Percentiles rank a stretch among this genome's conserved stretches.
These are phyloP conservation scores for Brachionichthys hirsutus DNA, from an alignment of 2,113 vertebrate genomes.

Conservation along the genomic window DNA sequence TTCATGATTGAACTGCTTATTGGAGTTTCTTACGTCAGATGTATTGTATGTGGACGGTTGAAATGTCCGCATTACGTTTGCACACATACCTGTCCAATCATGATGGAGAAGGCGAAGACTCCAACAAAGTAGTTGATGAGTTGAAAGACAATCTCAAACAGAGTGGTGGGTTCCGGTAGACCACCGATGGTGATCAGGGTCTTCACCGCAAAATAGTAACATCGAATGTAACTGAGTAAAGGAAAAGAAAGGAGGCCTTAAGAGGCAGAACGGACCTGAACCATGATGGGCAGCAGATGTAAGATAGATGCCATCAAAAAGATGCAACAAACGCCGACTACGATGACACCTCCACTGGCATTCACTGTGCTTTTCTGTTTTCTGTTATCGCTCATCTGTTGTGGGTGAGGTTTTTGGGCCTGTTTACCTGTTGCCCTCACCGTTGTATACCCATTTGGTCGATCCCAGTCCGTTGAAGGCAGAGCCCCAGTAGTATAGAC, in stretches of 20 bases:
- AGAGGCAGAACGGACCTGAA: not conserved
- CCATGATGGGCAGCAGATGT: too few relatives aligned
- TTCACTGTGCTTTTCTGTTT: too few relatives aligned
- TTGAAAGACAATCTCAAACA: constrained; percentile 94
- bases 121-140: constrained; percentile 96
- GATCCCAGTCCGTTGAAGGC: constrained; percentile 83
- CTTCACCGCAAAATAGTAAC: constrained; percentile 98
- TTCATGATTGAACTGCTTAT: too few relatives aligned
- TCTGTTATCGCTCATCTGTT: not conserved
- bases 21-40: too few relatives aligned
- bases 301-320: too few relatives aligned
- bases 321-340: too few relatives aligned
- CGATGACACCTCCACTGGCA: too few relatives aligned
- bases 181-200: constrained; percentile 96
- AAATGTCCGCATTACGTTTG: not conserved
- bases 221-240: constrained; percentile 88
- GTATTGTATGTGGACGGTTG: not conserved
- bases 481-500: constrained; percentile 95
- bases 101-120: constrained; percentile 95
- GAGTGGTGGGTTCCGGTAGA: constrained; percentile 86
- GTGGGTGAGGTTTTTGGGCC: not conserved
- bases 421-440: constrained; percentile 85
- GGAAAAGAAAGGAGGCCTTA: not conserved
- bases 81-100: constrained; percentile 93
- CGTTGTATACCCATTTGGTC: constrained; percentile 91